Evolutionary conservation across 2,797 vertebrate genomes (phyloP).

Genomic region (Calcarius lapponicus): DNA sequence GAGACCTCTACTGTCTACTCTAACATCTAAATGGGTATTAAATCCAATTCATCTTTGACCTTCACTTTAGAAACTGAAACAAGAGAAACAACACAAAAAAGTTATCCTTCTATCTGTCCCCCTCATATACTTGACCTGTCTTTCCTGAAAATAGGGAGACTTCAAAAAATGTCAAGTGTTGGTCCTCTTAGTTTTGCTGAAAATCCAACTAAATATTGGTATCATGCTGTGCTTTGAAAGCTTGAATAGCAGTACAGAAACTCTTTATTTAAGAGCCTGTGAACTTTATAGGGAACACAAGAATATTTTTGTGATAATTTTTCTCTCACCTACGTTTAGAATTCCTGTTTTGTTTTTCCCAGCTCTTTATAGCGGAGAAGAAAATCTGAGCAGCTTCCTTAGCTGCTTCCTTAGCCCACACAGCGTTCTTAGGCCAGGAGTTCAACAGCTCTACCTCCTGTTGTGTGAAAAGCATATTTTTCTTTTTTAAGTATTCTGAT

Average conservation of each 20-base stretch:
- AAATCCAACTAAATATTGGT: not conserved
- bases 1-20: not conserved
- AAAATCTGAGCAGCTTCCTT: not conserved
- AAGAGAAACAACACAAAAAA: not conserved
- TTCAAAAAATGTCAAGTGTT: not conserved
- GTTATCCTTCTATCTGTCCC: not conserved
- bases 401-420: constrained; percentile 15
- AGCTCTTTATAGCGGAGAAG: not conserved
- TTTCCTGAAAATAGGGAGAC: not conserved
- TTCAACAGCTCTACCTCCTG: constrained; percentile 19
- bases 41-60: not conserved
- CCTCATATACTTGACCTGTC: not conserved
- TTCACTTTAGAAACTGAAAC: not conserved
- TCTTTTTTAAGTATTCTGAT: not conserved
- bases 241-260: not conserved
- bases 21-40: not conserved
- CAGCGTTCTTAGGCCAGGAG: not conserved
- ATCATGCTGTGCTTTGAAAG: not conserved
- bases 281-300: not conserved
- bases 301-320: not conserved
- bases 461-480: constrained; percentile 9
- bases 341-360: not conserved
- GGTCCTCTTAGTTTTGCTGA: not conserved
- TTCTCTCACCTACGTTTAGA: not conserved
- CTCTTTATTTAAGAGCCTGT: not conserved